These are phyloP conservation scores for Thera obeliscata DNA, from an alignment of 2,888 invertebrate species.

Conservation along the genomic window DNA sequence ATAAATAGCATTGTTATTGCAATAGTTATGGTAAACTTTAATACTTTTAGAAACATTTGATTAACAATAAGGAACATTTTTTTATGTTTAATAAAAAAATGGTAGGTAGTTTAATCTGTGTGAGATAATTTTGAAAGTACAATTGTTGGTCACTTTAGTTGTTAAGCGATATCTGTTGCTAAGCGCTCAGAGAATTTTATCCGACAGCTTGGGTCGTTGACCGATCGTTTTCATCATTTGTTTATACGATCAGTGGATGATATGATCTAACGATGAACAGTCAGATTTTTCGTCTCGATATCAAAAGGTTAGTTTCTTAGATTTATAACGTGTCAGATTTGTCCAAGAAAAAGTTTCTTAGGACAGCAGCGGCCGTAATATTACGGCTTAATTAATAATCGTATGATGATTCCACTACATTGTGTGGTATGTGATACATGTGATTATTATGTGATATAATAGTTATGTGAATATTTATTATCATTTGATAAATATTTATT, in stretches of 20 bases:
- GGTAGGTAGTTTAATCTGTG: not conserved
- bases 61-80: too few relatives aligned
- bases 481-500: too few relatives aligned
- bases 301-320: conserved; percentile 54
- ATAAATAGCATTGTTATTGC: too few relatives aligned
- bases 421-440: too few relatives aligned
- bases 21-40: too few relatives aligned
- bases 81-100: too few relatives aligned
- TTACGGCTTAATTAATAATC: not conserved
- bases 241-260: conserved; percentile 76
- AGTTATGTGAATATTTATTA: too few relatives aligned
- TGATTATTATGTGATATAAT: too few relatives aligned
- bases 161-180: conserved; percentile 6
- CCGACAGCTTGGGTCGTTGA: conserved; percentile 70
- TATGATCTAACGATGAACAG: conserved; percentile 75
- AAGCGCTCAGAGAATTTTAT: conserved; percentile 51
- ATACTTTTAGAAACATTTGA: too few relatives aligned
- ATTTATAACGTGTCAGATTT: conserved; percentile 52
- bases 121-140: not conserved
- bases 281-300: conserved; percentile 72
- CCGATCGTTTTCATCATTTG: conserved; percentile 76
- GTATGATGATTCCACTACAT: too few relatives aligned
- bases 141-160: not conserved
- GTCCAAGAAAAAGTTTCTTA: conserved; percentile 25
- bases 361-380: not conserved